A percentile compares a stretch with the other conserved stretches of the same genome.
These are phyloP conservation scores for Galeopsomyia nigrocyanea DNA, from an alignment of 2,888 invertebrate species.

Conservation along the genomic window DNA sequence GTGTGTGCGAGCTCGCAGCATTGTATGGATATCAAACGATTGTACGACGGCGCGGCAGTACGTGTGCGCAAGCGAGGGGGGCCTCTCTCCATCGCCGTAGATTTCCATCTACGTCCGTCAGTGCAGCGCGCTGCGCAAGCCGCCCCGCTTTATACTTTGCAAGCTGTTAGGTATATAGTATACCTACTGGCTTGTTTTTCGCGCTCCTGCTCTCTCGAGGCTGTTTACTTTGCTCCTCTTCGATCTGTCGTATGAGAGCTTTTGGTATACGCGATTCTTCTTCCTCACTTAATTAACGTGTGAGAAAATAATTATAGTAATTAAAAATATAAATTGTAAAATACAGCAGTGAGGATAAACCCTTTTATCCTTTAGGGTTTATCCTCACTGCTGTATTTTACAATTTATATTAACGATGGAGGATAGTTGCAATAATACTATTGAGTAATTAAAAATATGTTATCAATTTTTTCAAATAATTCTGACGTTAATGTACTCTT, in stretches of 20 bases:
- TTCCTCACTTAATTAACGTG: background rate
- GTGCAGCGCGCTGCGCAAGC: slow-evolving; percentile 15
- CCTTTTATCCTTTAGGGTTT: no score
- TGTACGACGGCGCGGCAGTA: slow-evolving; percentile 43
- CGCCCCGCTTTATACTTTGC: background rate
- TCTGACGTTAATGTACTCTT: background rate
- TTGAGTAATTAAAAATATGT: no score
- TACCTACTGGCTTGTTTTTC: no score
- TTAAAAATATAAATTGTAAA: no score
- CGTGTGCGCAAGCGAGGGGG: slow-evolving; percentile 23
- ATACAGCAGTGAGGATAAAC: no score
- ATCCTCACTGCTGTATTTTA: no score
- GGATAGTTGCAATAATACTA: no score
- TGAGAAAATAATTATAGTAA: no score
- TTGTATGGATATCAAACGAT: slow-evolving; percentile 61
- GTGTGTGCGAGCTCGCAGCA: slow-evolving; percentile 54
- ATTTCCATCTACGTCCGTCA: slow-evolving; percentile 53
- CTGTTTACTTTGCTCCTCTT: background rate
- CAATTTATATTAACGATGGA: no score
- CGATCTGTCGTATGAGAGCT: background rate
- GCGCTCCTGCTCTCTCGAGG: no score
- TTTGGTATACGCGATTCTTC: background rate
- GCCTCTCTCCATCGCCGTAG: slow-evolving; percentile 46
- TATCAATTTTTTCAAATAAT: background rate
- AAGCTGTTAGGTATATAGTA: no score